phyloP scores from a whole-genome alignment of 2,888 invertebrate species.

The Temnothorax ravouxi region DNA sequence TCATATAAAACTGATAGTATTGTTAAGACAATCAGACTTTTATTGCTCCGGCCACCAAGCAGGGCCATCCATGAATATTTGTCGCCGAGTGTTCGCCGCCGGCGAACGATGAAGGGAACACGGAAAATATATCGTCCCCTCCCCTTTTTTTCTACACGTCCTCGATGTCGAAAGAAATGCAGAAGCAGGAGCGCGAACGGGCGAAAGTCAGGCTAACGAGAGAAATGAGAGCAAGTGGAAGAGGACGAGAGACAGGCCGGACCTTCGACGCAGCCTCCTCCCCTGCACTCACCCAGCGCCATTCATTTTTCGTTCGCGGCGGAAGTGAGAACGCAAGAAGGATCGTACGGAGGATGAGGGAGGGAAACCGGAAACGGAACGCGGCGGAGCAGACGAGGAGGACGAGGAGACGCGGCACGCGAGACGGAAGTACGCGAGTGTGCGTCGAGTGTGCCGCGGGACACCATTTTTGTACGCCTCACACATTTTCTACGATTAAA shows the following conservation, averaged over 20 bases:
- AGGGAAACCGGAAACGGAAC: conserved; percentile 6
- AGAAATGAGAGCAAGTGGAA: conserved; percentile 36
- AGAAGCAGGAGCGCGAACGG: neutral
- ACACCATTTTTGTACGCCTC: conserved; percentile 73
- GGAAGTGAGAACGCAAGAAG: conserved; percentile 15
- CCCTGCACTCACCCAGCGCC: conserved; percentile 16
- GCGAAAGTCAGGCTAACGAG: neutral
- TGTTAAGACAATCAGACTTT: conserved; percentile 86
- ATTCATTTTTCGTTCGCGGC: no score
- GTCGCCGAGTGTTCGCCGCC: conserved; percentile 63
- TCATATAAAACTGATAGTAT: conserved; percentile 82
- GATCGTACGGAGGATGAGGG: neutral
- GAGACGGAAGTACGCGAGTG: conserved; percentile 32
- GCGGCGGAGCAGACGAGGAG: neutral
- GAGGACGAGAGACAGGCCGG: conserved; percentile 21
- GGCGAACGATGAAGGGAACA: conserved; percentile 45
- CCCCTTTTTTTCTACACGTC: conserved; percentile 53
- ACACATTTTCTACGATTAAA: conserved; percentile 75
- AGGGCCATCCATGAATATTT: conserved; percentile 80
- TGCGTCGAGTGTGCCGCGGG: conserved; percentile 64
- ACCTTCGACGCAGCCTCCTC: conserved; percentile 26
- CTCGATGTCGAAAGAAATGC: neutral
- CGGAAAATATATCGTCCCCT: conserved; percentile 11
- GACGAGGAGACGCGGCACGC: conserved; percentile 50
- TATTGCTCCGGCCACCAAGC: conserved; percentile 82